phyloP scores from a whole-genome alignment of 2,888 invertebrate genomes.

The Chrysopilus asiliformis region DNA sequence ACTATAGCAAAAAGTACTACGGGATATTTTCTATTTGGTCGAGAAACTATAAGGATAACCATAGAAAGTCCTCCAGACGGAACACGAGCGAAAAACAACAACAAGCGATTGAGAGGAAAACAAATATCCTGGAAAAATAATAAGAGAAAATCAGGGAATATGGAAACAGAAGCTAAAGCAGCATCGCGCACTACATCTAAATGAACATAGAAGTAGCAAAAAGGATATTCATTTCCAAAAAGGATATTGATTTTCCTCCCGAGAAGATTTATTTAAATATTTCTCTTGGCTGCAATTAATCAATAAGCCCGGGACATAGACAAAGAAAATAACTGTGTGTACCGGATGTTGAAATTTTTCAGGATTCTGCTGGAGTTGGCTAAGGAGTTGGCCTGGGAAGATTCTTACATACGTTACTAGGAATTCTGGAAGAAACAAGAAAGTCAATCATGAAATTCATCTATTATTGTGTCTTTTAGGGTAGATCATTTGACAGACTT shows the following conservation, averaged over 20 bases:
- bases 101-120: no score
- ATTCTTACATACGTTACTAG: no score
- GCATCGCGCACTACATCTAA: not conserved
- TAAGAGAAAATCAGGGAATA: no score
- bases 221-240: slow-evolving; percentile 9
- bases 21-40: not conserved
- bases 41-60: not conserved
- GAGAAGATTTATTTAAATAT: slow-evolving; percentile 13
- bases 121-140: no score
- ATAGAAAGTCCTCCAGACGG: not conserved
- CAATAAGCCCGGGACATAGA: slow-evolving; percentile 11
- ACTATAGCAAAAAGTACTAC: not conserved
- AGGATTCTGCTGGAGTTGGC: no score
- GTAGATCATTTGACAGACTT: no score
- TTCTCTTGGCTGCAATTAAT: slow-evolving; percentile 13
- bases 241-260: slow-evolving; percentile 13
- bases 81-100: slow-evolving; percentile 4
- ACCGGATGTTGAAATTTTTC: no score
- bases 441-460: no score
- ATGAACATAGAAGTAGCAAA: not conserved
- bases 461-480: no score
- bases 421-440: no score
- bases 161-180: not conserved
- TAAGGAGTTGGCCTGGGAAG: no score
- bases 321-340: no score